These are phyloP conservation scores for Rhinophrynus dorsalis DNA, from an alignment of 2,797 vertebrate species.

Conservation along the genomic window DNA sequence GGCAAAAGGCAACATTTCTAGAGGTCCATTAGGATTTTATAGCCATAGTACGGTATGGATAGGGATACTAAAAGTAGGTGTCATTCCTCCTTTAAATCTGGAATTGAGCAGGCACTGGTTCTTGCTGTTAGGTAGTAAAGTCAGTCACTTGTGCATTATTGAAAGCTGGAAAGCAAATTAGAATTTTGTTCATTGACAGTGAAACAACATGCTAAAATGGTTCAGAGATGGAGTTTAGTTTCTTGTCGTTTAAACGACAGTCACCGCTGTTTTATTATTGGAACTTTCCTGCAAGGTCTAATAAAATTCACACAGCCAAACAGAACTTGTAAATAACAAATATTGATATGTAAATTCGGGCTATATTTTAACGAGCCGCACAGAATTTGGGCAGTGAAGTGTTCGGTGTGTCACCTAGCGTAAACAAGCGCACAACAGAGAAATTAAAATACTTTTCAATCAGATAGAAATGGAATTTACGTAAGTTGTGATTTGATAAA, in stretches of 20 bases:
- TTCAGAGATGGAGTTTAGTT: background rate
- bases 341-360: conserved; percentile 1
- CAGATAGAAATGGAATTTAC: background rate
- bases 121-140: background rate
- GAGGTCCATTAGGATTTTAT: too few relatives aligned
- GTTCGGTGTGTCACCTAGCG: background rate
- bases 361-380: background rate
- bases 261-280: conserved; percentile 6
- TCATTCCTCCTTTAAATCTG: too few relatives aligned
- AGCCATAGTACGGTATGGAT: too few relatives aligned
- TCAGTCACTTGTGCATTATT: conserved; percentile 3
- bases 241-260: background rate
- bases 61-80: too few relatives aligned
- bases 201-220: background rate
- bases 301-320: background rate
- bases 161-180: background rate
- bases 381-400: background rate
- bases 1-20: too few relatives aligned
- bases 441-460: background rate
- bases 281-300: background rate
- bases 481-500: background rate
- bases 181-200: background rate
- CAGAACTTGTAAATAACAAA: conserved; percentile 6
- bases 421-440: background rate
- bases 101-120: background rate